Conservation (phyloP, 1,140 invertebrate species). For the Proales similis region DNA sequence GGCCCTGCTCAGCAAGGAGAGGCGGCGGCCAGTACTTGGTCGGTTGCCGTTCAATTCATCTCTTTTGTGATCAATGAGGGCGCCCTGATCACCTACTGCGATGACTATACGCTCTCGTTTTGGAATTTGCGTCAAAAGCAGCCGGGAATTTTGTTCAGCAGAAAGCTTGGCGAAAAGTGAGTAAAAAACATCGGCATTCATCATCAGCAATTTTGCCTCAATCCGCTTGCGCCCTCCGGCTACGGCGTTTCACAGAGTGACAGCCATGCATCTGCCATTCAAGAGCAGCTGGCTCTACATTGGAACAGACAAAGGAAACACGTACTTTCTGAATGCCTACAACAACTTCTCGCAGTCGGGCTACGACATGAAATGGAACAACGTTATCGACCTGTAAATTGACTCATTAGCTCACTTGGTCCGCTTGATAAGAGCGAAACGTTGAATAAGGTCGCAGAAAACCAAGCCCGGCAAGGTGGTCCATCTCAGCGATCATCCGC, state of each 20-base stretch:
- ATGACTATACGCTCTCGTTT: slow-evolving; percentile 86
- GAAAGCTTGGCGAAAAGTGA: slow-evolving; percentile 92
- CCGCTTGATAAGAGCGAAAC: neutral
- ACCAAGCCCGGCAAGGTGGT: slow-evolving; percentile 73
- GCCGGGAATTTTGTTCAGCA: slow-evolving; percentile 84
- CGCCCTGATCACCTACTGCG: slow-evolving; percentile 80
- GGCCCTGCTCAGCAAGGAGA: neutral
- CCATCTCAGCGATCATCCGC: slow-evolving; percentile 87
- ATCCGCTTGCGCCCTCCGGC: neutral
- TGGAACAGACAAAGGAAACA: slow-evolving; percentile 92
- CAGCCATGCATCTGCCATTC: slow-evolving; percentile 52
- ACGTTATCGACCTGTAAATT: slow-evolving; percentile 98
- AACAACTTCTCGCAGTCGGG: slow-evolving; percentile 90
- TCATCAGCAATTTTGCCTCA: neutral
- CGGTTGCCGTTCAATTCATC: slow-evolving; percentile 39
- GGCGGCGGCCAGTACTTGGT: neutral
- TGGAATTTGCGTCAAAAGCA: slow-evolving; percentile 92
- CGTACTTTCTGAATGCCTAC: slow-evolving; percentile 84
- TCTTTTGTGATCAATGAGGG: slow-evolving; percentile 56
- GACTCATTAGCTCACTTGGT: neutral
- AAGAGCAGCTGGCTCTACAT: slow-evolving; percentile 98
- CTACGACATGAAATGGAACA: slow-evolving; percentile 99
- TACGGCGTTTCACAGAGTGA: neutral
- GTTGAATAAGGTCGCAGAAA: neutral
- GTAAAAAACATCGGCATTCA: slow-evolving; percentile 40